Percentiles rank a stretch among this genome's conserved stretches.
Evolutionary conservation across 1,140 invertebrate genomes (phyloP).

Genomic region (Scylla paramamosain): DNA sequence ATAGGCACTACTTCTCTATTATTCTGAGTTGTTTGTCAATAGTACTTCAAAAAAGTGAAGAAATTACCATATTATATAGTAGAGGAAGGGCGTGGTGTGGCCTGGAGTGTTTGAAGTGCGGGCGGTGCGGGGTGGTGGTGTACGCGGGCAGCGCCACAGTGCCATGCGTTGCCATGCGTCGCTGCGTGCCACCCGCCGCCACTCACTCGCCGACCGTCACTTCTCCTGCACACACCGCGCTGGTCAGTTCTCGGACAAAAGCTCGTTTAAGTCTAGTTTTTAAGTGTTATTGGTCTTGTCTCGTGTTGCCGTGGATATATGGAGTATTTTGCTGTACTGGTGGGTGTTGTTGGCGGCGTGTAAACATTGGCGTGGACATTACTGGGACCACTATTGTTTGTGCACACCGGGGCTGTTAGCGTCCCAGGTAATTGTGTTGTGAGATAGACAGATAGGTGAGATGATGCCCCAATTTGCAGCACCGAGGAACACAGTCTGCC

Average conservation of each 20-base stretch:
- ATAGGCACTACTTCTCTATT: not conserved
- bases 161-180: constrained; percentile 68
- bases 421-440: constrained; percentile 63
- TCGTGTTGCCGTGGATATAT: not conserved
- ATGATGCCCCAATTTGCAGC: not conserved
- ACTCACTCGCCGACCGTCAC: constrained; percentile 56
- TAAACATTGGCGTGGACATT: constrained; percentile 54
- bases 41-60: not conserved
- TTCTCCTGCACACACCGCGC: constrained; percentile 56
- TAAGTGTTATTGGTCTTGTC: constrained; percentile 19
- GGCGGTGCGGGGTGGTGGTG: constrained; percentile 52
- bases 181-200: constrained; percentile 71
- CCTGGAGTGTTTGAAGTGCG: not conserved
- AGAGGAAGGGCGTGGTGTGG: not conserved
- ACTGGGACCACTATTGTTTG: constrained; percentile 38
- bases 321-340: not conserved
- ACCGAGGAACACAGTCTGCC: not conserved
- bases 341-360: not conserved
- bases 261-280: not conserved
- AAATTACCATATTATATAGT: not conserved
- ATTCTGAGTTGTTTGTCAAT: not conserved
- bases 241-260: constrained; percentile 43
- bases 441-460: not conserved
- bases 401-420: constrained; percentile 58
- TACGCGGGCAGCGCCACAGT: constrained; percentile 53